Base-by-base conservation (phyloP, 2,888 invertebrate genomes). In the Himalopsyche anomala region DNA sequence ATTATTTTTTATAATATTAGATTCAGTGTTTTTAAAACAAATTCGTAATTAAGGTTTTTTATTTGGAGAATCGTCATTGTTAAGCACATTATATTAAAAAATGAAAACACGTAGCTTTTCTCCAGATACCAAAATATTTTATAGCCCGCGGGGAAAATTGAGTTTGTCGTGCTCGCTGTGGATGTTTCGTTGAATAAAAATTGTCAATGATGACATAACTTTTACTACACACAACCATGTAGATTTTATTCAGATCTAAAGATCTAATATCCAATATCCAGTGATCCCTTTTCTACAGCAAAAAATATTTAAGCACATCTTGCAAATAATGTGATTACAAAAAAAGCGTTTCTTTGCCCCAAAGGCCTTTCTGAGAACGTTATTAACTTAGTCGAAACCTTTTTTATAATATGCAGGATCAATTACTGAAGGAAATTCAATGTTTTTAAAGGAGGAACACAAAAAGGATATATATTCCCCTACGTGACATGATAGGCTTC, bases 381-480 rank as follows among this genome's bases (percentile, higher is more conserved):
- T 81, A 81, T 81, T 81, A 81, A 81, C 42, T 81, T 81, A 81
- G 40, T 62, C 62, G 62, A 62, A 51, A 62, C 62, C 62, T 62
- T 62, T 62, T 62, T 62, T 62, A 62, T 62, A 62, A 62, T 62
- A 62, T 62, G 62, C 62, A 62, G 62, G 62, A 62, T 62, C 62
- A 62, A 62, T 62, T 62, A 62, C 62, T 62, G 28, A 62, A 62
- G 62, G 62, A 62, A 19, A 62, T 62, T 62, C 62, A 62, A 62
- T 62, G 62, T 62, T 62, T 62, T 62, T 51, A 51, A n/a, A 11
- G 62, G 28, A 62, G 62, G 62, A 62, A 2, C 62, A 62, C 62
- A 62, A 62, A 62, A 62, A 62, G 62, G 19, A 28, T 62, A 62
- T 55, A 19, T 62, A 62, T 62, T 62, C 62, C 62, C 62, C 62